phyloP scores from a whole-genome alignment of 2,888 invertebrate genomes.

The Philereme vetulata region DNA sequence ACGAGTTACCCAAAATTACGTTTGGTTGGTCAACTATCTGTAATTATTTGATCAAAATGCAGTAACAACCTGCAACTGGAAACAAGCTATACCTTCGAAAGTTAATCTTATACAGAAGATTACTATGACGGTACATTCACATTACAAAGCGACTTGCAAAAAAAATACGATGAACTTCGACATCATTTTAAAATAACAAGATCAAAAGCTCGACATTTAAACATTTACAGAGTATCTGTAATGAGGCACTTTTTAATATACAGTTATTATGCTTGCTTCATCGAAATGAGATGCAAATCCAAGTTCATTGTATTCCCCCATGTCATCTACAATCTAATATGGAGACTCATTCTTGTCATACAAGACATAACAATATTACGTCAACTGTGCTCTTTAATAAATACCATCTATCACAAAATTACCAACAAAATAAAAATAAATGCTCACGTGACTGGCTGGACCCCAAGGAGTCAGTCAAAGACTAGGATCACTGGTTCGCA shows the following conservation, averaged over 20 bases:
- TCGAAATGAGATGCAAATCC: constrained; percentile 22
- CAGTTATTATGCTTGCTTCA: background rate
- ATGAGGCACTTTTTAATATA: background rate
- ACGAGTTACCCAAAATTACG: background rate
- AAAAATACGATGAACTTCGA: constrained; percentile 39
- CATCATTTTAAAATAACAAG: background rate
- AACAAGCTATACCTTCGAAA: constrained; percentile 67
- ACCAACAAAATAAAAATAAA: constrained; percentile 81
- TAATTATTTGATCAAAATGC: constrained; percentile 34
- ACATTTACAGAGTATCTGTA: background rate
- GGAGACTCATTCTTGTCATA: constrained; percentile 56
- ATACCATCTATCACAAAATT: constrained; percentile 61
- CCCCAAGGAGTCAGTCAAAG: constrained; percentile 58
- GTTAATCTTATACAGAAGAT: constrained; percentile 76
- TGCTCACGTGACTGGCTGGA: constrained; percentile 77
- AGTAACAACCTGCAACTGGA: constrained; percentile 34
- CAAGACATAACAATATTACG: constrained; percentile 54
- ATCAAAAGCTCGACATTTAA: background rate
- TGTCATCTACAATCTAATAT: constrained; percentile 44
- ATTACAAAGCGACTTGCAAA: constrained; percentile 47
- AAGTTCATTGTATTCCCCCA: constrained; percentile 45
- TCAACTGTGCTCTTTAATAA: constrained; percentile 60
- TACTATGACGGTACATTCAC: constrained; percentile 70
- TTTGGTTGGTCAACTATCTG: constrained; percentile 1
- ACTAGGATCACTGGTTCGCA: constrained; percentile 80